These are phyloP conservation scores for Cheumatopsyche charites DNA, from an alignment of 1,140 invertebrate species.

Conservation along the genomic window DNA sequence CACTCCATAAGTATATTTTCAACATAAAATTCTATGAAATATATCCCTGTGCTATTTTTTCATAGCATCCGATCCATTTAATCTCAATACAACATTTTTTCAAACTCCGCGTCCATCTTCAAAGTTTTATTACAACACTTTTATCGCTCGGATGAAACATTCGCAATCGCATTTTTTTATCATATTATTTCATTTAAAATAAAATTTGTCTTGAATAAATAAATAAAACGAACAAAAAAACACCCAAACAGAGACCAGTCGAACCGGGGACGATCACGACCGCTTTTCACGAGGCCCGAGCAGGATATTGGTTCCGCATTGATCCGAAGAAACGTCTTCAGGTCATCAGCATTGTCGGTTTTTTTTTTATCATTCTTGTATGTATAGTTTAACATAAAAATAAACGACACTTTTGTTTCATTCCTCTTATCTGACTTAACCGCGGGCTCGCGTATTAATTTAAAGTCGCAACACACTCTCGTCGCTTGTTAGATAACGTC, in stretches of 20 bases:
- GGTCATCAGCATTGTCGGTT: conserved; percentile 36
- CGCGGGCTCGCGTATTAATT: background rate
- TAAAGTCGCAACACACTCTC: background rate
- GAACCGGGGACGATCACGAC: conserved; percentile 34
- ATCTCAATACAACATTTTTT: too few relatives aligned
- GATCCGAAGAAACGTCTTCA: conserved; percentile 22
- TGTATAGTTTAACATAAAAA: background rate
- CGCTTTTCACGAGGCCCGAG: conserved; percentile 28
- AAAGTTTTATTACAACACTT: too few relatives aligned
- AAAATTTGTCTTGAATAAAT: background rate
- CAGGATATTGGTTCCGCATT: conserved; percentile 43
- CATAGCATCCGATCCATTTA: too few relatives aligned
- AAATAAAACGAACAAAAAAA: background rate
- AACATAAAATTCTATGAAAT: too few relatives aligned
- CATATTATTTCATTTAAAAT: background rate
- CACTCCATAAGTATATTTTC: too few relatives aligned
- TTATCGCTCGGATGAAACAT: too few relatives aligned
- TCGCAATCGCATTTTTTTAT: too few relatives aligned
- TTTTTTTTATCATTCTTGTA: conserved; percentile 11
- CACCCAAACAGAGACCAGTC: too few relatives aligned
- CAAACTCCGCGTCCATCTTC: too few relatives aligned
- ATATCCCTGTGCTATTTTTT: too few relatives aligned
- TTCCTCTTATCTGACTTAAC: too few relatives aligned
- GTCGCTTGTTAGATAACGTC: background rate
- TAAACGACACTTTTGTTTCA: too few relatives aligned